These are phyloP conservation scores for Tinamus major DNA, from an alignment of 2,797 vertebrate genomes.

Conservation along the genomic window DNA sequence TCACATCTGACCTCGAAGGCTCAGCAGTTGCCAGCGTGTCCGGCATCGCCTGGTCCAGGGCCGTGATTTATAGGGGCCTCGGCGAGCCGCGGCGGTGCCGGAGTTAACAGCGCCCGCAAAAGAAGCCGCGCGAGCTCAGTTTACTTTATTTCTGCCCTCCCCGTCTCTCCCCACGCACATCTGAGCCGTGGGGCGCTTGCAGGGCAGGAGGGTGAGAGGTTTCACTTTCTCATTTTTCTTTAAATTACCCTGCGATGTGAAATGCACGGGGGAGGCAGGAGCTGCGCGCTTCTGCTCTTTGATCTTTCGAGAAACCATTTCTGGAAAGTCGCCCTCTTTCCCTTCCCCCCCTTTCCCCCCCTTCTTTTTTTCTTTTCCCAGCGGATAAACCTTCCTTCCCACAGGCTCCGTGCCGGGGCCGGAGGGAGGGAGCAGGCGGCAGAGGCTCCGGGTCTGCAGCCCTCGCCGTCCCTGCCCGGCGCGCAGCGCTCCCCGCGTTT, in stretches of 20 bases:
- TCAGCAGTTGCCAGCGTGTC: conserved; percentile 7
- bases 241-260: not conserved
- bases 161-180: accelerated
- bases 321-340: conserved; percentile 10
- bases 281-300: conserved; percentile 20
- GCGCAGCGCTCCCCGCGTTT: too few relatives aligned
- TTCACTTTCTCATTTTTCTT: not conserved
- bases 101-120: not conserved
- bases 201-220: not conserved
- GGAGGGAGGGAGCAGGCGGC: not conserved
- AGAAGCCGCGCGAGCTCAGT: not conserved
- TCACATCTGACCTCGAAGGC: conserved; percentile 63
- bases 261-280: not conserved
- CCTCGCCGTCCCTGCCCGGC: too few relatives aligned
- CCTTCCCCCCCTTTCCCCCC: too few relatives aligned
- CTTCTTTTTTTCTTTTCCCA: not conserved
- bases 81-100: not conserved
- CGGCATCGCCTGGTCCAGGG: not conserved
- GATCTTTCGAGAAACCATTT: conserved; percentile 33
- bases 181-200: not conserved
- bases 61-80: conserved; percentile 37
- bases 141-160: too few relatives aligned
- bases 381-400: not conserved
- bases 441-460: too few relatives aligned
- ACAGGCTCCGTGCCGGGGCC: not conserved